Evolutionary conservation across 2,888 invertebrate species (phyloP), one percentile per base, ranked within the genome.

Genomic region (Alloscopus bannaensis): DNA sequence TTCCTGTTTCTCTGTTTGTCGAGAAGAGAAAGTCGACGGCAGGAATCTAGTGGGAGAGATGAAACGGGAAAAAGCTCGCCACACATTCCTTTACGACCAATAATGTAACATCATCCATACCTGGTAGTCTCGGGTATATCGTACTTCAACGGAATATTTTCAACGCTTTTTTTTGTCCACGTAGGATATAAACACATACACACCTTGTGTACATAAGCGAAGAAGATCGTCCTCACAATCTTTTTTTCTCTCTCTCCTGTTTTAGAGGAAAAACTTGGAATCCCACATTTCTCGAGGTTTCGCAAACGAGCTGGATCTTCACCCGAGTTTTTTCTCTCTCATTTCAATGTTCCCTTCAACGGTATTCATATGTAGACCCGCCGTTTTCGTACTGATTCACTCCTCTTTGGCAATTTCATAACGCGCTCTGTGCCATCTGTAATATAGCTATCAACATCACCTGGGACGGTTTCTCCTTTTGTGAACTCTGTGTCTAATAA

Each of bases 361-460:
- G 24, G 45, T 47, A 40, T 65, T 47, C 47, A 65, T 50, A 50
- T 47, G 65, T 47, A 42, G 55, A 20, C 64, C 52, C 42, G 72
- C 57, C 72, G 72, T 72, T 65, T 57, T 64, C 65, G 52, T 55
- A 57, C 47, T 72, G 64, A 72, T 62, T 72, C 72, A 72, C 72
- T 64, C 55, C 55, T 64, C 42, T 57, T 29, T 36, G 31, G 18
- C 72, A 64, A 52, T 72, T 64, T 72, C 72, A 57, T 64, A 64
- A 64, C 64, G 64, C 52, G 22, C 16, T 1, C 64, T 26, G 36
- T 55, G 64, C 64, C 40, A 76, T 60, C 62, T 62, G 24, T 59
- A 76, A 76, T 76, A 68, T 59, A 76, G 60, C 60, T 62, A 76
- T 76, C 68, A 66, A 76, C 60, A 76, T 59, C 66, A 66, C 66